A percentile compares a stretch with the other conserved stretches of the same genome.
phyloP scores from a whole-genome alignment of 2,113 vertebrate species.

The Podarcis raffonei region DNA sequence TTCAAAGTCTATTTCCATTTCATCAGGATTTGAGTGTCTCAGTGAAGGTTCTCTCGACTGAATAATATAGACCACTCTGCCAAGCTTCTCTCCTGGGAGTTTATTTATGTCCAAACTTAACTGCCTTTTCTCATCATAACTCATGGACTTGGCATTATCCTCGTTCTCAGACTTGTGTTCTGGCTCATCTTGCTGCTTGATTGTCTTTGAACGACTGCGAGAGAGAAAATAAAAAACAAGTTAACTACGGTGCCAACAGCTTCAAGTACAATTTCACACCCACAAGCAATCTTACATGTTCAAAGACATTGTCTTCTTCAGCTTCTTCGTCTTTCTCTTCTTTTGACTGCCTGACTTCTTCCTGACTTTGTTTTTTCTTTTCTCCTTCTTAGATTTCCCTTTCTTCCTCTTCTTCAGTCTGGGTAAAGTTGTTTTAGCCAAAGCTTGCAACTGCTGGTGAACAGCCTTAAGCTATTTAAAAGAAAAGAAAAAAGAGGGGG shows the following conservation, averaged over 20 bases:
- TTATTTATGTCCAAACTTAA: conserved; percentile 88
- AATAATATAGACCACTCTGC: conserved; percentile 85
- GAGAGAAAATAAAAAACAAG: conserved; percentile 26
- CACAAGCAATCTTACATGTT: conserved; percentile 75
- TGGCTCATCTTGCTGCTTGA: conserved; percentile 54
- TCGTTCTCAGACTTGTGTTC: conserved; percentile 71
- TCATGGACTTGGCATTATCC: conserved; percentile 77
- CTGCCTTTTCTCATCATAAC: conserved; percentile 87
- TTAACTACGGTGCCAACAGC: conserved; percentile 38
- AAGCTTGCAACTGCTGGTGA: conserved; percentile 80
- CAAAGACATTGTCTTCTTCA: conserved; percentile 68
- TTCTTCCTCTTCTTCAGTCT: conserved; percentile 80
- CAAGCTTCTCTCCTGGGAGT: conserved; percentile 87
- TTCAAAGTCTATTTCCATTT: conserved; percentile 91
- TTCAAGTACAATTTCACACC: conserved; percentile 45
- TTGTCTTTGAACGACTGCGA: conserved; percentile 76
- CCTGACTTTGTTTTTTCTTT: conserved; percentile 66
- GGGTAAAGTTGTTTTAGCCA: conserved; percentile 75
- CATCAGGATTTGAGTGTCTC: conserved; percentile 75
- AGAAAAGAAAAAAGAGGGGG: too few species aligned
- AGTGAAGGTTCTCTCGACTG: conserved; percentile 81
- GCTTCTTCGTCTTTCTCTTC: conserved; percentile 70
- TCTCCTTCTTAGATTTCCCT: conserved; percentile 74
- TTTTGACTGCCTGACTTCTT: conserved; percentile 62
- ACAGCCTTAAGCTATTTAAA: conserved; percentile 82